These are phyloP conservation scores for Drosophila yakuba DNA, from an alignment of 1,140 invertebrate species.

Conservation along the genomic window DNA sequence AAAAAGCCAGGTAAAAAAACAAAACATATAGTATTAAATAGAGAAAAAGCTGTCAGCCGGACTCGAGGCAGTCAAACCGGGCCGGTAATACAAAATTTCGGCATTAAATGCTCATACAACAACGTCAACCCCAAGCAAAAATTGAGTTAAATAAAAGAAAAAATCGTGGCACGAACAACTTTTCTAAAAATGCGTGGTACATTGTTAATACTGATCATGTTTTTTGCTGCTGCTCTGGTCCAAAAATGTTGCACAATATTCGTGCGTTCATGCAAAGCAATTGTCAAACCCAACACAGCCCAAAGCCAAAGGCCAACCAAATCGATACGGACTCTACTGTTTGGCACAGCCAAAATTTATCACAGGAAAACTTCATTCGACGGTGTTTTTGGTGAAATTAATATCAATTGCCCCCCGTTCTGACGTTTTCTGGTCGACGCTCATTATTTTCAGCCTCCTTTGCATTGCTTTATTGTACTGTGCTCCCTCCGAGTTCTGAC, in stretches of 20 bases:
- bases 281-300: constrained; percentile 68
- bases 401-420: constrained; percentile 47
- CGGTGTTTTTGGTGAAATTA: constrained; percentile 46
- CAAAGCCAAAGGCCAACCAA: constrained; percentile 64
- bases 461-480: constrained; percentile 10
- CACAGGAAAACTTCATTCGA: constrained; percentile 39
- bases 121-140: constrained; percentile 35
- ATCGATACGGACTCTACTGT: constrained; percentile 61
- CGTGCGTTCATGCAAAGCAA: constrained; percentile 72
- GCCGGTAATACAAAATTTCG: constrained; percentile 60
- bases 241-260: constrained; percentile 60
- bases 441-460: constrained; percentile 22
- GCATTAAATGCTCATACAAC: constrained; percentile 46
- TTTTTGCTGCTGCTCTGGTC: constrained; percentile 23
- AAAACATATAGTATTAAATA: constrained; percentile 28
- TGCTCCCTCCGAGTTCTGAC: constrained; percentile 19
- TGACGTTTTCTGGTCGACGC: constrained; percentile 40
- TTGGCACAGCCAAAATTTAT: constrained; percentile 6
- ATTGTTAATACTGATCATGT: constrained; percentile 45
- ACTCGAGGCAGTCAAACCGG: constrained; percentile 66
- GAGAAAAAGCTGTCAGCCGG: constrained; percentile 59
- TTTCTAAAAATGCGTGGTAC: constrained; percentile 74
- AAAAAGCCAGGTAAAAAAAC: constrained; percentile 18
- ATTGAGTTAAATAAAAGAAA: constrained; percentile 64
- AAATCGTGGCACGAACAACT: constrained; percentile 56